Conservation (phyloP, 2,888 invertebrate species). For the Glaucopsyche alexis region DNA sequence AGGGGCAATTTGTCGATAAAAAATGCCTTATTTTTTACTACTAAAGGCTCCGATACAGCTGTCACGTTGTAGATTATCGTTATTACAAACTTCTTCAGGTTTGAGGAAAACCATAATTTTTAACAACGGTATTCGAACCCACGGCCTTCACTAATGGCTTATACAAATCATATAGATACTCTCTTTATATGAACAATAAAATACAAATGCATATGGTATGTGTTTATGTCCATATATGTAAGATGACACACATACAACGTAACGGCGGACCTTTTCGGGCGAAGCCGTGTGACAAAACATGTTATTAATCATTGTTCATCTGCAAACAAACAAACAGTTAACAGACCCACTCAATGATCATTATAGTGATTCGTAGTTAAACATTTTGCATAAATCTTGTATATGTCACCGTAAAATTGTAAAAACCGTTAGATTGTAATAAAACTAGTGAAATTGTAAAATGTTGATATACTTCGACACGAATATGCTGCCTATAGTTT, state of each 20-base stretch:
- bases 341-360: background rate
- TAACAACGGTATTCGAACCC: background rate
- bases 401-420: no score
- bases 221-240: background rate
- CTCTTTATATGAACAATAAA: background rate
- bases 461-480: no score
- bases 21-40: no score
- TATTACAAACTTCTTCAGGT: no score
- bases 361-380: background rate
- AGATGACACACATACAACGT: background rate
- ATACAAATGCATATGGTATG: constrained; percentile 5
- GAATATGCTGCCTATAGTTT: no score
- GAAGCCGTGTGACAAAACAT: background rate
- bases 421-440: no score
- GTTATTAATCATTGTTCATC: constrained; percentile 12
- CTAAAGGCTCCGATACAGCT: no score
- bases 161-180: background rate
- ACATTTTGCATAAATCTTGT: no score
- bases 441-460: no score
- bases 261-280: background rate
- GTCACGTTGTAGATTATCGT: no score
- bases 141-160: background rate
- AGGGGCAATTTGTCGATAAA: no score
- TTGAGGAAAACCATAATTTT: no score
- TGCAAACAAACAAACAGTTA: constrained; percentile 7